Evolutionary conservation across 2,113 vertebrate genomes (phyloP).

Genomic region (Toxostoma redivivum): DNA sequence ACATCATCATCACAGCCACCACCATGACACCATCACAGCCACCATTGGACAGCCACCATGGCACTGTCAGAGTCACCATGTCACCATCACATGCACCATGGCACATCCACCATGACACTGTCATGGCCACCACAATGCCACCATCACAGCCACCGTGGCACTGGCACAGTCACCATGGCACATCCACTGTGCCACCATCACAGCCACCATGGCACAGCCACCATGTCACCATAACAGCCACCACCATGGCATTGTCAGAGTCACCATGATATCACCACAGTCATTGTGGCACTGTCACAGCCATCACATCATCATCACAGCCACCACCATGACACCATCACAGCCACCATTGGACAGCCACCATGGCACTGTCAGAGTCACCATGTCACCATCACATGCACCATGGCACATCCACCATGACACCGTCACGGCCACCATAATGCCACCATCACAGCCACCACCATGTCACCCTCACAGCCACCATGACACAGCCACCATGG

Average conservation of each 20-base stretch:
- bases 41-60: too few species aligned
- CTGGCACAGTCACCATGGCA: too few species aligned
- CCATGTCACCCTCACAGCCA: accelerated
- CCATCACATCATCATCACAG: accelerated
- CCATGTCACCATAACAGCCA: too few species aligned
- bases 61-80: background rate
- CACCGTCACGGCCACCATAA: background rate
- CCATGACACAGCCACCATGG: too few species aligned
- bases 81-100: too few species aligned
- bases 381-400: background rate
- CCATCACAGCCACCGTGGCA: background rate
- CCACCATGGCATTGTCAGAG: background rate
- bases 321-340: accelerated
- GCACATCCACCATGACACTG: background rate
- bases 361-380: accelerated
- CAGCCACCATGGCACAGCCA: too few species aligned
- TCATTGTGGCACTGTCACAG: too few species aligned
- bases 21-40: background rate
- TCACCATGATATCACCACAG: too few species aligned
- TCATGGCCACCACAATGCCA: background rate
- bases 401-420: accelerated
- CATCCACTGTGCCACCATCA: too few species aligned
- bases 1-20: background rate
- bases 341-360: accelerated
- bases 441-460: background rate